Evolutionary conservation across 2,797 vertebrate genomes (phyloP), one percentile per base, ranked within the genome.

Genomic region (Tympanoctomys barrerae): DNA sequence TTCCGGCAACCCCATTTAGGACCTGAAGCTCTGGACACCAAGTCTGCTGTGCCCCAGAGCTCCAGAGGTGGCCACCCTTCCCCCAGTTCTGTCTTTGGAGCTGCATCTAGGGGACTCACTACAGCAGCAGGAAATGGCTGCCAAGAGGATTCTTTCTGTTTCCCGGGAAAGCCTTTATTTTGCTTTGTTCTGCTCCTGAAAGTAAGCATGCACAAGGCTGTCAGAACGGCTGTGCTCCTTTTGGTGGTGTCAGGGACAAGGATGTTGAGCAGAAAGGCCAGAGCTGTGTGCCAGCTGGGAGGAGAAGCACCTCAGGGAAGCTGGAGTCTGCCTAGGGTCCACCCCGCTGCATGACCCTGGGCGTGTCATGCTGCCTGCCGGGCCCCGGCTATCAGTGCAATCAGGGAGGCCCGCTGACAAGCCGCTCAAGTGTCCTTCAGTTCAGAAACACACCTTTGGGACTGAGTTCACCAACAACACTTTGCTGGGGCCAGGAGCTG

Each of bases 131-230:
- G 70, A 81, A 83, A 86, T 0, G 1, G 75, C 80, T 88, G 91
- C 93, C 80, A 96, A 81, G 84, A 95, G 80, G 4, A 8, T 93
- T 77, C 97, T 70, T 91, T 82, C 80, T 75, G 94, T 92, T 97
- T 80, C 88, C 82, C 9, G 66, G 92, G 82, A 93, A 96, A 94
- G 36, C 85, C 91, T 78, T 85, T 95, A 26, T 66, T 93, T 94
- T 49, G 90, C 82, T 97, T 97, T 94, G 94, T 96, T 94, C 80
- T 95, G 75, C 52, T 42, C 73, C 87, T 78, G 79, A 87, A 95
- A 89, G 85, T 14, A 64, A 95, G 94, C 87, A 75, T 16, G 52
- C 92, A 88, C 18, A 8, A 9, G 61, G 8, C 54, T 87, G 80
- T 78, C 83, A 83, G n/a, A 75, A 66, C 4, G 3, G 24, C 89